Base-by-base conservation (phyloP, 2,113 vertebrate species). In the Grammatotria lemairii region DNA sequence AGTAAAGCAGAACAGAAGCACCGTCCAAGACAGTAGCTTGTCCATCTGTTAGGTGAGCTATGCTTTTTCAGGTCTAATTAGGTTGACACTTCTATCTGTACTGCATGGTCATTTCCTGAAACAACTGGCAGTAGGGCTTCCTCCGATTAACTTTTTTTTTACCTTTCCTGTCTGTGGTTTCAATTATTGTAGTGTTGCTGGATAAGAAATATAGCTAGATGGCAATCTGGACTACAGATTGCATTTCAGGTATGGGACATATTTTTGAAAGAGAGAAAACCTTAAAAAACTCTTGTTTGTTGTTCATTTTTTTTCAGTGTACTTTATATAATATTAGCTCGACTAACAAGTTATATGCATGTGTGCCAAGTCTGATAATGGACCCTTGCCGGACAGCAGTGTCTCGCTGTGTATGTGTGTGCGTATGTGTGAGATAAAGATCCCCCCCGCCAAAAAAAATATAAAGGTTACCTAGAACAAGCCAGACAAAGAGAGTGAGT, bases 81-180 rank as follows among this genome's bases (percentile, higher is more conserved):
- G 65, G 45, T 85, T 90, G 89, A 89, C 92, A 91, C 85, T 31
- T 92, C 73, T 86, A 60, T 89, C 79, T 83, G 70, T 54, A 82
- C 23, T 35, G 21, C 87, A 68, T 53, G 81, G 92, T 87, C 90
- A 93, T 92, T 92, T 92, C 85, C 82, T 70, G 86, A 21, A 87
- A 91, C 85, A 92, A 88, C 16, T 89, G 55, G 14, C 21, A 11
- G 49, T 70, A 83, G 63, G 11, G 83, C 23, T 89, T 83, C 68
- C 65, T 85, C 55, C 47, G 42, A 33, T 82, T 33, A 89, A 68
- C 49, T 47, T 75, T 80, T 47, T 47, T 85, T 51, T 68, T 51
- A 80, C 75, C n/a, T 78, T 91, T 33, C 9, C 83, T 83, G 28
- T 12, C 63, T 75, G 68, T 54, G 80, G 57, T 84, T 84, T 53